Percentiles rank a stretch among this genome's conserved stretches.
Evolutionary conservation across 1,140 invertebrate genomes (phyloP).

Genomic region (Cylas formicarius): DNA sequence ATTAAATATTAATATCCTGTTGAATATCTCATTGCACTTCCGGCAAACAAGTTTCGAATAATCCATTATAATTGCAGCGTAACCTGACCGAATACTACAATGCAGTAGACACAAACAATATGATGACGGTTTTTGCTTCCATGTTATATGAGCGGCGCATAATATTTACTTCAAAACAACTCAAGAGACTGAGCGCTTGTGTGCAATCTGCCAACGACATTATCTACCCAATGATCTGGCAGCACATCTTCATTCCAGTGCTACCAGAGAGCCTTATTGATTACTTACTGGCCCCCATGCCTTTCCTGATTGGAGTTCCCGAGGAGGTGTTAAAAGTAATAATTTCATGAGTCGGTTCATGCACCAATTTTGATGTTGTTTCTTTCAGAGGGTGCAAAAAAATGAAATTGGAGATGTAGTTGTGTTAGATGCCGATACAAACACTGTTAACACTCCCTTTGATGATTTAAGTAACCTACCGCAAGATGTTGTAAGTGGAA

Average conservation of each 20-base stretch:
- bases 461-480: conserved; percentile 82
- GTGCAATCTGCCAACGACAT: conserved; percentile 89
- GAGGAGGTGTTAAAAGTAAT: conserved; percentile 70
- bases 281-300: conserved; percentile 90
- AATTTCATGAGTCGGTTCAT: background rate
- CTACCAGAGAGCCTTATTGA: conserved; percentile 80
- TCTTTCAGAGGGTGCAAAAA: conserved; percentile 57
- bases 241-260: conserved; percentile 94
- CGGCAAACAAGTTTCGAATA: too few relatives aligned
- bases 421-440: conserved; percentile 83
- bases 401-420: conserved; percentile 86
- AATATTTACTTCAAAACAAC: conserved; percentile 78
- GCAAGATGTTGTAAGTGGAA: conserved; percentile 63
- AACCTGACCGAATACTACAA: conserved; percentile 95
- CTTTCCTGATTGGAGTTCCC: conserved; percentile 90
- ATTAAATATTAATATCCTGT: too few relatives aligned
- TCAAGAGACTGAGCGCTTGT: conserved; percentile 83
- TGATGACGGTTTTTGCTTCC: conserved; percentile 91
- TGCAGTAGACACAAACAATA: conserved; percentile 83
- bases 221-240: conserved; percentile 96
- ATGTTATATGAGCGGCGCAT: conserved; percentile 89
- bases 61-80: conserved; percentile 60
- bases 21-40: too few relatives aligned
- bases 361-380: conserved; percentile 4
- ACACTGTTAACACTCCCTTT: conserved; percentile 77